Conservation (phyloP, 2,888 invertebrate genomes). For the Drosophila algonquin region DNA sequence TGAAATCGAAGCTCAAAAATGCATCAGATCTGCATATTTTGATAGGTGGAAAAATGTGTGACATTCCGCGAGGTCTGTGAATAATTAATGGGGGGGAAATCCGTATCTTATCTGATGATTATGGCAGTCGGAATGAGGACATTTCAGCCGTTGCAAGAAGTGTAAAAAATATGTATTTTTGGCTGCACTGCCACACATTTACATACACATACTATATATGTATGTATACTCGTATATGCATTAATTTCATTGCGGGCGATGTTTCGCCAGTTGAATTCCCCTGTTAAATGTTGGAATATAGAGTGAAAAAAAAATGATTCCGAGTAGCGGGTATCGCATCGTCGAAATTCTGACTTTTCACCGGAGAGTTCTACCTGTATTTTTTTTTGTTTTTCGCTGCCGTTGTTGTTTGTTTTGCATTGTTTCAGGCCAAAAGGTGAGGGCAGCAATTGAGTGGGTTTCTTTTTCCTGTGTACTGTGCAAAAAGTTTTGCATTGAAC, state of each 20-base stretch:
- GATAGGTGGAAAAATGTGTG: background rate
- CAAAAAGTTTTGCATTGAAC: slow-evolving; percentile 30
- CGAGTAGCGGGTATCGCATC: background rate
- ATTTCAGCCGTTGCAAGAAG: background rate
- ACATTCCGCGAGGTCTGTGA: background rate
- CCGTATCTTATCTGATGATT: background rate
- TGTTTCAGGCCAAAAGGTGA: slow-evolving; percentile 37
- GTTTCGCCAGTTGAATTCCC: background rate
- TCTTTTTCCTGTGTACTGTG: slow-evolving; percentile 25
- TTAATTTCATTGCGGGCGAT: background rate
- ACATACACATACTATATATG: too few species aligned
- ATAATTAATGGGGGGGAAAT: background rate
- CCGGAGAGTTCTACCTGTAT: background rate
- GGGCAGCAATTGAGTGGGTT: slow-evolving; percentile 38
- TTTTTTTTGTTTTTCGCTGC: background rate
- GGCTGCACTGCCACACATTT: too few species aligned
- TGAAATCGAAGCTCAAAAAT: too few species aligned
- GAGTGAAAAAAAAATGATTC: background rate
- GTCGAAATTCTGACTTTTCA: background rate
- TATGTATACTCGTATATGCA: too few species aligned
- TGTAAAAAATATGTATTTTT: background rate
- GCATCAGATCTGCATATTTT: too few species aligned
- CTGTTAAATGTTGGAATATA: background rate
- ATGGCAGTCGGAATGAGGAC: background rate
- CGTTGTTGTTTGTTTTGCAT: slow-evolving; percentile 45